Evolutionary conservation across 2,113 vertebrate genomes (phyloP).

Genomic region (Oryzias melastigma): DNA sequence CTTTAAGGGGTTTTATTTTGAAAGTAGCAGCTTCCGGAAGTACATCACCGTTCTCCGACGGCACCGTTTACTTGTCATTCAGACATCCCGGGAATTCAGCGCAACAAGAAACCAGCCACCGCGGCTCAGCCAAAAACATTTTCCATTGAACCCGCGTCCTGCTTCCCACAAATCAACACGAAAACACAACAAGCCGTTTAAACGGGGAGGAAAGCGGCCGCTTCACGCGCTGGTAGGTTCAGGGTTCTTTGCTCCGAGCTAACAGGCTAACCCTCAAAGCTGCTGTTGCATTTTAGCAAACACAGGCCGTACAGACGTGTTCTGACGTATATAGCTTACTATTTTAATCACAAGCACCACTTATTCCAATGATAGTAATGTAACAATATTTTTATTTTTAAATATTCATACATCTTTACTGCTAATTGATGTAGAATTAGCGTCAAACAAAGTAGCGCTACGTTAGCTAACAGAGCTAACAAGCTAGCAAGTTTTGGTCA

Average conservation of each 20-base stretch:
- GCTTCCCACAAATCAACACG: neutral
- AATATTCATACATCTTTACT: neutral
- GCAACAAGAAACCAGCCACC: constrained; percentile 16
- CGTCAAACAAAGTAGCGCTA: neutral
- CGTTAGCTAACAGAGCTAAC: constrained; percentile 48
- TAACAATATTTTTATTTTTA: neutral
- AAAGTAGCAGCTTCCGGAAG: constrained; percentile 8
- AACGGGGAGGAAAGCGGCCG: constrained; percentile 2
- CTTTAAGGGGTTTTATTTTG: constrained; percentile 33
- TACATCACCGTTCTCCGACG: neutral
- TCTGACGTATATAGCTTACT: neutral
- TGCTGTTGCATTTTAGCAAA: constrained; percentile 52
- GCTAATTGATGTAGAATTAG: neutral
- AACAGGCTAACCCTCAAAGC: constrained; percentile 52
- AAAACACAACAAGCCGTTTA: neutral
- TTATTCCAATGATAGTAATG: rapidly evolving
- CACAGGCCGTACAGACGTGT: constrained; percentile 43
- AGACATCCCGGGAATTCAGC: constrained; percentile 71
- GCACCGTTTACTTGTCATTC: constrained; percentile 64
- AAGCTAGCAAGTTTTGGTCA: constrained; percentile 9
- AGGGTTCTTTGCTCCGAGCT: constrained; percentile 30
- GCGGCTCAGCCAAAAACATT: constrained; percentile 27
- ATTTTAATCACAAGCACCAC: too few relatives aligned
- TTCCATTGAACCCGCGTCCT: neutral
- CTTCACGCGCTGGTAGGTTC: constrained; percentile 49